These are phyloP conservation scores for Heteromurus nitidus DNA, from an alignment of 2,888 invertebrate genomes.

Conservation along the genomic window DNA sequence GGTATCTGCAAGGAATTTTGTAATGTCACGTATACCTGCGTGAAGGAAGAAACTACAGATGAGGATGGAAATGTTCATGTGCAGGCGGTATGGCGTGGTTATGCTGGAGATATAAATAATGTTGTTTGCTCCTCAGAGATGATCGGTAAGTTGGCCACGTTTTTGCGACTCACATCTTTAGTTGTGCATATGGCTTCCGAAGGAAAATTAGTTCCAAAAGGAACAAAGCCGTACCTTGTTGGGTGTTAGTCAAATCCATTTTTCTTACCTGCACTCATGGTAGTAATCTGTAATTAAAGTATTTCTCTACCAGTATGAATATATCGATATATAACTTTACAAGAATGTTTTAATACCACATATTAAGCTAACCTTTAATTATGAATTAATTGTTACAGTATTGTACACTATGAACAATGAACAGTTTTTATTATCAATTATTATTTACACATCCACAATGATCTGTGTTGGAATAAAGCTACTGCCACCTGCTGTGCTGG, in stretches of 20 bases:
- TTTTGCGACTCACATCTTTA: neutral
- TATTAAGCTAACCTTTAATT: no score
- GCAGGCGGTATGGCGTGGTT: slow-evolving; percentile 16
- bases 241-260: slow-evolving; percentile 12
- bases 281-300: no score
- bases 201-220: neutral
- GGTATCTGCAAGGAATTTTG: slow-evolving; percentile 29
- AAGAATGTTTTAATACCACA: no score
- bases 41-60: neutral
- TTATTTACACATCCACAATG: slow-evolving; percentile 30
- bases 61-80: neutral
- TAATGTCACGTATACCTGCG: slow-evolving; percentile 32
- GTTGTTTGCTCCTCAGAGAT: slow-evolving; percentile 1
- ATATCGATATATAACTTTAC: no score
- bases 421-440: no score
- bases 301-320: no score
- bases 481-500: neutral
- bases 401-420: no score
- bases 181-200: neutral
- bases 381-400: no score
- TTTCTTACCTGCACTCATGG: no score
- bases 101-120: slow-evolving; percentile 12
- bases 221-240: neutral
- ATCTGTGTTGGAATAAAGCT: neutral
- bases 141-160: neutral